Evolutionary conservation across 23 tunicate genomes (phyloP), one percentile per base, ranked within the genome.

Genomic region (Corella eumyota): DNA sequence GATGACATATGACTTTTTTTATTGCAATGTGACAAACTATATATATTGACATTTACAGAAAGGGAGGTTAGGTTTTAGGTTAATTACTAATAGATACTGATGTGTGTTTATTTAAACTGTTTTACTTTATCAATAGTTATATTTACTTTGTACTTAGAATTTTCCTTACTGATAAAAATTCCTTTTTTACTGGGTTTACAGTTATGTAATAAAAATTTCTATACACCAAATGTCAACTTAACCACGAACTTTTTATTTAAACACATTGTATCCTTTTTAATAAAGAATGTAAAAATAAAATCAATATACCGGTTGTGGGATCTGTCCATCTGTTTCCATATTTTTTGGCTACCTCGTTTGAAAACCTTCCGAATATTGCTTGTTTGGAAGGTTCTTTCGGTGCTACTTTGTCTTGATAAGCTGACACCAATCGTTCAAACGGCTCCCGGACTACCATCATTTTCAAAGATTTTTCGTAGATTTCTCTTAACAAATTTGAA

Each of bases 391-490:
- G 27, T 24, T 62, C 34, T 28, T 64, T 74, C 33, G 9, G 6
- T 1, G 61, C 68, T 33, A 76, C 83, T 60, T 76, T 76, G 68
- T 76, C 83, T 19, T 36, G 2, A 35, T 76, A 76, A 31, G 83
- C 83, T n/a, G 83, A 76, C 31, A 58, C 56, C 4, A 76, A 20
- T 59, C 83, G 31, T 33, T 76, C 83, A 24, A 76, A 35, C 25
- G 83, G 83, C 0, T 76, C 62, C 50, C 83, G 67, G 1, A 76
- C 83, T 22, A 76, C 65, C 60, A 76, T 30, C 50, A 76, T 23
- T 25, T 76, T 76, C 32, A 45, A 45, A 2, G 52, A 23, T 13
- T 60, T 32, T 28, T 6, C 9, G 22, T 67, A 76, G 25, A 2
- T n/a, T 26, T 45, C 13, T 4, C 20, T 26, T 45, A 25, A 30